Evolutionary conservation across 2,888 invertebrate species (phyloP), one percentile per base, ranked within the genome.

Genomic region (Spisula solida): DNA sequence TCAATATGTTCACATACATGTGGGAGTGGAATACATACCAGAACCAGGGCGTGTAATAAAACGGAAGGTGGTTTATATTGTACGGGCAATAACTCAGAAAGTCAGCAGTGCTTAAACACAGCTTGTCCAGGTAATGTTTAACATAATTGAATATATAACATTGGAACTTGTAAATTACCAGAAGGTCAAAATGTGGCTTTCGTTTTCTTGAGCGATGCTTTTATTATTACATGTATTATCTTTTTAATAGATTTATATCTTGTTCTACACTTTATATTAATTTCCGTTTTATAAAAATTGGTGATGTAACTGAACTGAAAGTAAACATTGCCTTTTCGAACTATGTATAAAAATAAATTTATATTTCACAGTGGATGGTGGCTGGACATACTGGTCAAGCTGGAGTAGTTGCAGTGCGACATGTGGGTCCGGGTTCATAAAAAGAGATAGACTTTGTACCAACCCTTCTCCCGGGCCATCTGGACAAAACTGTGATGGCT

Each of bases 371-470:
- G 81, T 81, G 6, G n/a, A 81, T 55, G 81, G 81, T 18, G 55
- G 81, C 0, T 81, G 81, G 81, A 47, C 81, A 6, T 16, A 29
- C 1, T 81, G 81, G 81, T n/a, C 81, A 0, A n/a, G 29, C 55
- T 81, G 81, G 81, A 47, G 81, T 16, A n/a, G 48, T 48, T 81
- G 81, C 31, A 51, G 25, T 48, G 51, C n/a, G 18, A 51, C 81
- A 0, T 81, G 81, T 25, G 81, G 81, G 2, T 29, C 25, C 0
- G 81, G 81, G 12, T 31, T 81, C 5, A 16, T 55, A 29, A 51
- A 29, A 48, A 41, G 81, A 10, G 81, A 81, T 55, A 51, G 81
- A n/a, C n/a, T 14, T 18, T 81, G 81, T 29, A 55, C 81, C 5
- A 81, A 81, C 48, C 81, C 81, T 55, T 81, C 25, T 34, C 81